A percentile compares a stretch with the other conserved stretches of the same genome.
Evolutionary conservation across 1,140 invertebrate genomes (phyloP).

Genomic region (Drosophila malerkotliana): DNA sequence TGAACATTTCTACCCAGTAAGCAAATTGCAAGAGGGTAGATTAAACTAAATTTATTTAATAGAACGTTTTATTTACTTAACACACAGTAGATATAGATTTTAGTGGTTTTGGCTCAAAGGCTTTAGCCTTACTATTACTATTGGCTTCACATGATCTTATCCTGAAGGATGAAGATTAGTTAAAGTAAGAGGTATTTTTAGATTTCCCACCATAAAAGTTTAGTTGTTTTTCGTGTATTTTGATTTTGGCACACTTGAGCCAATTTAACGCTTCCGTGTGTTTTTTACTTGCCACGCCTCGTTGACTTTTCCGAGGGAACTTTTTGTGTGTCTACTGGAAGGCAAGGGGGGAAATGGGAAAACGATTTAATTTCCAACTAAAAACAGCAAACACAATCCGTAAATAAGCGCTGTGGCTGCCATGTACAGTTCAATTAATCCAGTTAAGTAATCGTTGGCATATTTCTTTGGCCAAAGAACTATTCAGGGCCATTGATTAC

Average conservation of each 20-base stretch:
- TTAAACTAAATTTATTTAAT: neutral
- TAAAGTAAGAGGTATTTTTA: neutral
- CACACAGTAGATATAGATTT: neutral
- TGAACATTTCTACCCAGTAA: neutral
- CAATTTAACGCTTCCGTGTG: slow-evolving; percentile 78
- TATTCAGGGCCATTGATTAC: slow-evolving; percentile 46
- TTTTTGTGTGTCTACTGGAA: neutral
- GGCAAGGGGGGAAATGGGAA: neutral
- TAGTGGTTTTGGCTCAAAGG: too few species aligned
- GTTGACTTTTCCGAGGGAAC: slow-evolving; percentile 31
- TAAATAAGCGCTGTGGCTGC: slow-evolving; percentile 16
- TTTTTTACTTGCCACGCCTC: slow-evolving; percentile 63
- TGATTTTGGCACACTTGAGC: slow-evolving; percentile 56
- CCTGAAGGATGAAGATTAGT: too few species aligned
- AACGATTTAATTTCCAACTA: slow-evolving; percentile 43
- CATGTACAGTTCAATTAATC: slow-evolving; percentile 43
- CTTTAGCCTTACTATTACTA: too few species aligned
- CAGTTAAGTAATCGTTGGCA: slow-evolving; percentile 34
- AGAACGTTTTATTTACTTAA: neutral
- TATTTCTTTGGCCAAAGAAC: slow-evolving; percentile 22
- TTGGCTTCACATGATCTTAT: too few species aligned
- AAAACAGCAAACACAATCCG: slow-evolving; percentile 36
- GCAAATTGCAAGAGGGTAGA: neutral
- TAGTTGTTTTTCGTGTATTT: slow-evolving; percentile 17
- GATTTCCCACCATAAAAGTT: neutral